Percentiles rank a stretch among this genome's conserved stretches.
These are phyloP conservation scores for Hirtodrosophila confusa DNA, from an alignment of 2,888 invertebrate species.

Conservation along the genomic window DNA sequence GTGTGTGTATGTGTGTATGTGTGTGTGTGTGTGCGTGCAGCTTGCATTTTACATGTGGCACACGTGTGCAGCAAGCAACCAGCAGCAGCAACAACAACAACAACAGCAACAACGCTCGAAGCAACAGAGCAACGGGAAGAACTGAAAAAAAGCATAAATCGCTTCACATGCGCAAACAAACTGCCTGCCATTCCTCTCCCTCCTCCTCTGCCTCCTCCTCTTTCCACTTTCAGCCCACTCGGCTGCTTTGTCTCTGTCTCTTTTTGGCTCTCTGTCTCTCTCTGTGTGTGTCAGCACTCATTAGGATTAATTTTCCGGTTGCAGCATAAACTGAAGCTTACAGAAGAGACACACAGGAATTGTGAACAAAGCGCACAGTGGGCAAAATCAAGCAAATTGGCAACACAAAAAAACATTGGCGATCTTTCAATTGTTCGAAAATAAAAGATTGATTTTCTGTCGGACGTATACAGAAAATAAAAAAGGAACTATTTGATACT, in stretches of 20 bases:
- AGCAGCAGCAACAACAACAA: slow-evolving; percentile 33
- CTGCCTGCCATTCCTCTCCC: slow-evolving; percentile 32
- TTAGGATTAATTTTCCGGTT: slow-evolving; percentile 81
- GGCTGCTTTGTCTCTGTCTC: not conserved
- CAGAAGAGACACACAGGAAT: slow-evolving; percentile 40
- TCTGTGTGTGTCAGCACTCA: slow-evolving; percentile 72
- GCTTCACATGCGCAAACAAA: slow-evolving; percentile 76
- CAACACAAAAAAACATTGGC: no score
- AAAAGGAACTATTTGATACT: no score
- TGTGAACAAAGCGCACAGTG: slow-evolving; percentile 3
- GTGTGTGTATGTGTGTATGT: slow-evolving; percentile 10
- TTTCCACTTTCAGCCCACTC: not conserved
- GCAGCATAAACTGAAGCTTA: slow-evolving; percentile 74
- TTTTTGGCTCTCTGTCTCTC: slow-evolving; percentile 22
- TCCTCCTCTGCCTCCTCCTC: not conserved
- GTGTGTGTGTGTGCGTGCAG: slow-evolving; percentile 30
- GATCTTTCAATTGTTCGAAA: no score
- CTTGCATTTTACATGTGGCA: slow-evolving; percentile 73
- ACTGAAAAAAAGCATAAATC: slow-evolving; percentile 67
- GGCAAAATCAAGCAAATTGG: no score
- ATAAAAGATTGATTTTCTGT: no score
- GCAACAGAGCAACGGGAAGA: slow-evolving; percentile 41
- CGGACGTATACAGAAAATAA: no score
- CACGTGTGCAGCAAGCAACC: slow-evolving; percentile 66
- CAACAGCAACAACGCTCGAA: slow-evolving; percentile 37